Conservation (phyloP, 2,113 vertebrate species). For the Rhynchomys soricoides region DNA sequence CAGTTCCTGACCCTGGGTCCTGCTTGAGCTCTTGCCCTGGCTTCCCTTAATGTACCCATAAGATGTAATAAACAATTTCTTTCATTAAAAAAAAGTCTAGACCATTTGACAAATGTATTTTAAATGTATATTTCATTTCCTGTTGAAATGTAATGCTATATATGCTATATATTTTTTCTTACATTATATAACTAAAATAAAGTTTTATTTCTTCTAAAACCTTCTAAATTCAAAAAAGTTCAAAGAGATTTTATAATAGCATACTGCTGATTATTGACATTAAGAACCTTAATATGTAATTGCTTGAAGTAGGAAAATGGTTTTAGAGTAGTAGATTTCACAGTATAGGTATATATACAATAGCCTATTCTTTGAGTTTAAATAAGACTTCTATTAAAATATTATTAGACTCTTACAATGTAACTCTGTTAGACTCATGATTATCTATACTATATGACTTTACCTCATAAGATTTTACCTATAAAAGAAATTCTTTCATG, state of each 20-base stretch:
- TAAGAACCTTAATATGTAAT: conserved; percentile 43
- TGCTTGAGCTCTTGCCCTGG: background rate
- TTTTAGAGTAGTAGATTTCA: conserved; percentile 35
- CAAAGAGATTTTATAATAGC: conserved; percentile 62
- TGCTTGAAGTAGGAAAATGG: conserved; percentile 29
- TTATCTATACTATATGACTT: conserved; percentile 61
- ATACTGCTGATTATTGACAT: background rate
- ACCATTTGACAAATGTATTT: background rate
- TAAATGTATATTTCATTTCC: background rate
- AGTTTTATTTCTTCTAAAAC: conserved; percentile 19
- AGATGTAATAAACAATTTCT: background rate
- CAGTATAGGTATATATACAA: background rate
- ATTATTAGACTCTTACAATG: conserved; percentile 6
- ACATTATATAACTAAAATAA: background rate
- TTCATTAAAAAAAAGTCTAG: background rate
- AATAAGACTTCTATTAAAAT: conserved; percentile 53
- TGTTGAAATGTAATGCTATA: background rate
- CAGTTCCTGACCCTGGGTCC: no score
- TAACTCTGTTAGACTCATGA: conserved; percentile 59
- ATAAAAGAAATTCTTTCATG: conserved; percentile 65
- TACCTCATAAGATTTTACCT: conserved; percentile 69
- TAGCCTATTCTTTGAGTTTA: background rate
- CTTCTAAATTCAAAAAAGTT: conserved; percentile 50
- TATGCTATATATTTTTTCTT: background rate
- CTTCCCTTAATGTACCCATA: background rate